These are phyloP conservation scores for Reticulitermes lucifugus DNA, from an alignment of 2,888 invertebrate species.

Conservation along the genomic window DNA sequence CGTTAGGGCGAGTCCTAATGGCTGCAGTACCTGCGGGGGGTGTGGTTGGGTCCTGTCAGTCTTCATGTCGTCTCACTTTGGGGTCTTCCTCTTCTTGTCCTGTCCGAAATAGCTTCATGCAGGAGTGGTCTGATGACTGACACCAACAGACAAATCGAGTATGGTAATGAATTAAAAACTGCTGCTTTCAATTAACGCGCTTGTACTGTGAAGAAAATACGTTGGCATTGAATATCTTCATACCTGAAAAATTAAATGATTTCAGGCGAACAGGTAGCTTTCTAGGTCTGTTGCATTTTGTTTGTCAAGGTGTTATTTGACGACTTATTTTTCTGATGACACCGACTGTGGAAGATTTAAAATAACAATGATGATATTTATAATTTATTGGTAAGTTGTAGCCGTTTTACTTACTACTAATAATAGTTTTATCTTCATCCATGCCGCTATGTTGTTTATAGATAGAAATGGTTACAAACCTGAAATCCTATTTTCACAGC, in stretches of 20 bases:
- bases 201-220: not conserved
- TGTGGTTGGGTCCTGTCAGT: slow-evolving; percentile 3
- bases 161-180: not conserved
- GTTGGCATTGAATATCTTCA: not conserved
- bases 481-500: no score
- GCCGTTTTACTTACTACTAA: no score
- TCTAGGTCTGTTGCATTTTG: not conserved
- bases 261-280: not conserved
- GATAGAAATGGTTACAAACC: no score
- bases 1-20: not conserved
- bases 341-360: no score
- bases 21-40: slow-evolving; percentile 9
- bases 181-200: not conserved
- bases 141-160: not conserved
- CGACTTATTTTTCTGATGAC: not conserved
- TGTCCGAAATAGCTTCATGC: not conserved
- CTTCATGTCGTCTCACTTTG: not conserved
- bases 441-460: no score
- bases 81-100: slow-evolving; percentile 1
- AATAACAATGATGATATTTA: no score
- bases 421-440: no score
- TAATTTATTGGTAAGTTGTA: no score
- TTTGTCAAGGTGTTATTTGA: not conserved
- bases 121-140: not conserved
- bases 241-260: not conserved